These are phyloP conservation scores for Malacosoma neustria DNA, from an alignment of 2,888 invertebrate species.

Conservation along the genomic window DNA sequence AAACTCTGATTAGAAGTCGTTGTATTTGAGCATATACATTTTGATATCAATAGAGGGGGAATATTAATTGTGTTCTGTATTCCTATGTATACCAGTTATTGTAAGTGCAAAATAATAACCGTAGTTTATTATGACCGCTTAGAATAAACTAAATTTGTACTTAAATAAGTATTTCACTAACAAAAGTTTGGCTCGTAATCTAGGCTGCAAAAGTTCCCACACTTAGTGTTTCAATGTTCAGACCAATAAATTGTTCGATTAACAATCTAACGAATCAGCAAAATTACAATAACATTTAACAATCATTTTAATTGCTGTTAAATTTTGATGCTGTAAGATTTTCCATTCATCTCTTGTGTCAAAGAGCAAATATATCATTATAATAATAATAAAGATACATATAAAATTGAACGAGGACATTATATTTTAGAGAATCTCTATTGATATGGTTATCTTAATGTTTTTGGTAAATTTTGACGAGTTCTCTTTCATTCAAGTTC, in stretches of 20 bases:
- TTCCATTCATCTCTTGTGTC: slow-evolving; percentile 6
- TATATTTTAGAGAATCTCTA: slow-evolving; percentile 8
- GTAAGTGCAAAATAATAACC: too few species aligned
- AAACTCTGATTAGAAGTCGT: too few species aligned
- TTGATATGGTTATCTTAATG: slow-evolving; percentile 16
- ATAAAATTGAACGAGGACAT: slow-evolving; percentile 19
- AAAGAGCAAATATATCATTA: slow-evolving; percentile 18
- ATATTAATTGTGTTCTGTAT: not conserved
- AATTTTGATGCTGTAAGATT: slow-evolving; percentile 1
- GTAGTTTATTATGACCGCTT: too few species aligned
- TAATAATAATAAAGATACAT: slow-evolving; percentile 13
- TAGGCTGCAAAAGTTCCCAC: not conserved
- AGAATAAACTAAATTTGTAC: too few species aligned
- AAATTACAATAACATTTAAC: slow-evolving; percentile 4
- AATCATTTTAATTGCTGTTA: slow-evolving; percentile 3
- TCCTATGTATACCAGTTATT: not conserved
- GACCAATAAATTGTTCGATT: not conserved
- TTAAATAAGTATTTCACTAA: too few species aligned
- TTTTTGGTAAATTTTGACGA: slow-evolving; percentile 11
- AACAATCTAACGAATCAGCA: slow-evolving; percentile 4
- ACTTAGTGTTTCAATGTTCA: not conserved
- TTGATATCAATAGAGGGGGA: too few species aligned
- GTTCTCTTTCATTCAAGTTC: not conserved
- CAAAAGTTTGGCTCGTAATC: not conserved
- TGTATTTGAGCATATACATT: too few species aligned